A percentile compares a stretch with the other conserved stretches of the same genome.
phyloP scores from a whole-genome alignment of 1,140 invertebrate species.

The Pseudomyrmex flavicornis region DNA sequence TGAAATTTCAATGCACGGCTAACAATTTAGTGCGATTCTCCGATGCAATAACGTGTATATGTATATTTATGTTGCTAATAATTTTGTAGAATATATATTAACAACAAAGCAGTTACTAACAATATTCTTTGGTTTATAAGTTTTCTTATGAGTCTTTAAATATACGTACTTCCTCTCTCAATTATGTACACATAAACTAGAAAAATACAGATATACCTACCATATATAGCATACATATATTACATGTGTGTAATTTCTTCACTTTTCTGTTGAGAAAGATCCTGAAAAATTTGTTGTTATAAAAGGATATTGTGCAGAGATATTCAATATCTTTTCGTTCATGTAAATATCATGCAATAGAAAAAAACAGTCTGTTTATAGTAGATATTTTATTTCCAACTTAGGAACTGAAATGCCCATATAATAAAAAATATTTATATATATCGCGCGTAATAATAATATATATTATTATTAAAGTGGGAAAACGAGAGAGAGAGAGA shows the following conservation, averaged over 20 bases:
- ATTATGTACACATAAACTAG: no score
- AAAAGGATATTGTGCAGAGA: background rate
- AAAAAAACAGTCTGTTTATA: conserved; percentile 56
- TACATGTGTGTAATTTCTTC: no score
- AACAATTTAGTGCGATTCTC: background rate
- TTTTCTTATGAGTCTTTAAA: no score
- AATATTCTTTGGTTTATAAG: no score
- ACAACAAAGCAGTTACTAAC: no score
- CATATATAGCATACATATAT: no score
- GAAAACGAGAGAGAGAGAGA: conserved; percentile 64
- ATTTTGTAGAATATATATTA: no score
- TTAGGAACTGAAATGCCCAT: conserved; percentile 81
- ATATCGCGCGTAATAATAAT: conserved; percentile 66
- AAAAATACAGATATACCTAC: background rate
- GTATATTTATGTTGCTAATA: no score
- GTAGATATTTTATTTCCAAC: conserved; percentile 81
- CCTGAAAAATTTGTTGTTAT: background rate
- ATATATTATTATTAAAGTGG: conserved; percentile 75
- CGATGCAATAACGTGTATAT: background rate
- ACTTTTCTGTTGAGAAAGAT: background rate
- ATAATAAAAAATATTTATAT: conserved; percentile 80
- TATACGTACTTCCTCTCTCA: no score
- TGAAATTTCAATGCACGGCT: background rate
- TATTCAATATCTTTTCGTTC: background rate
- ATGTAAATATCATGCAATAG: conserved; percentile 32